Base-by-base conservation (phyloP, 1,140 invertebrate genomes). In the Eriocheir sinensis region DNA sequence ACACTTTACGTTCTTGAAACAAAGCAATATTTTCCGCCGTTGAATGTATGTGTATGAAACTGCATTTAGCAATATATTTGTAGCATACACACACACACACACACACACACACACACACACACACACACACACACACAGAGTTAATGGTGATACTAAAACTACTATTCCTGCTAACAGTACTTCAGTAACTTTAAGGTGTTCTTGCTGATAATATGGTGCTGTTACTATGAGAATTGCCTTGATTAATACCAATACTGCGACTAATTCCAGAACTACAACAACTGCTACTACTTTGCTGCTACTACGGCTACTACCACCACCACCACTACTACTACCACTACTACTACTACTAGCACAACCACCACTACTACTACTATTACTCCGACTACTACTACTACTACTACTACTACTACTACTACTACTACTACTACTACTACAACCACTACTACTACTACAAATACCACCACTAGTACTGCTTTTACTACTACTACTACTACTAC, bases 31-130 rank as follows among this genome's bases (percentile, higher is more conserved):
- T 72, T 72, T 72, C 60, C 60, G 27, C 21, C 60, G 60, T 72
- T n/a, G n/a, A 72, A 72, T 72, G n/a, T 72, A 72, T 53, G 60
- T n/a, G 60, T 72, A 72, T 72, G 60, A 72, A 72, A 72, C 60
- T n/a, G 6, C n/a, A 72, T 72, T 72, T n/a, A 72, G 60, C 27
- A 72, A 21, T 21, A 72, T 27, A 72, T n/a, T n/a, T 72, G 27
- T 72, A 48, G 44, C 15, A 8, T 48, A 72, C 60, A 72, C 60
- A 72, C 60, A 72, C 60, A 72, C 60, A 72, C 60, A 72, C 60
- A 72, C 60, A 72, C 60, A 72, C 60, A 72, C n/a, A n/a, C n/a
- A 9, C 17, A 21, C 17, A 60, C 53, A 48, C 17, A 21, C 17
- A 60, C 6, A 60, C 27, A 72, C 27, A 72, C 60, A 72, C 60